Conservation (phyloP, 2,797 vertebrate genomes). For the Myotis vivesi region DNA sequence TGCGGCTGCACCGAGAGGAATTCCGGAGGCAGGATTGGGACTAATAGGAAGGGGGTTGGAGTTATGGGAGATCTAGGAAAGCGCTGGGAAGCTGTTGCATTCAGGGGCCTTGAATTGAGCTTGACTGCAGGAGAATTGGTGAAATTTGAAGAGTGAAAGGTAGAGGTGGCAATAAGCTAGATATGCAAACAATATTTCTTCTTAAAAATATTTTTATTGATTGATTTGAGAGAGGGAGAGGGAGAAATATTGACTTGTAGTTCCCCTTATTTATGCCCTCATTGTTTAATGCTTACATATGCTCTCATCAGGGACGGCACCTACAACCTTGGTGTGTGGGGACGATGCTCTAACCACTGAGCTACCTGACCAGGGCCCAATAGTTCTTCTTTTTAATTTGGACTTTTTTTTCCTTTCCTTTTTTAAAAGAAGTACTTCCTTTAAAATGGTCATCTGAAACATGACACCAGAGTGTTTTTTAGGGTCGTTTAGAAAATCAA, state of each 20-base stretch:
- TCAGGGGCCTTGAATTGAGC: not conserved
- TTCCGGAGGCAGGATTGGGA: not conserved
- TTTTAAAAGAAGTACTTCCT: constrained; percentile 1
- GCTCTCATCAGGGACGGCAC: not conserved
- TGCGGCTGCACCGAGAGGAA: not conserved
- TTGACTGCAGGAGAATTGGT: not conserved
- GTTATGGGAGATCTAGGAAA: not conserved
- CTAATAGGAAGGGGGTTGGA: fast-evolving
- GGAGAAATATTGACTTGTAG: not conserved
- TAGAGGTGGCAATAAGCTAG: not conserved
- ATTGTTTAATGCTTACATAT: not conserved
- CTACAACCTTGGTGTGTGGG: not conserved
- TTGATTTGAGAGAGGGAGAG: not conserved
- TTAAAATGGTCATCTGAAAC: constrained; percentile 17
- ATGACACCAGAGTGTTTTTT: not conserved
- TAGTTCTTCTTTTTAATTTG: not conserved
- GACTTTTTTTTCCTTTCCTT: not conserved
- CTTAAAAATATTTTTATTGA: not conserved
- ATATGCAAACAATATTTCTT: not conserved
- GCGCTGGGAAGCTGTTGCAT: too few species aligned
- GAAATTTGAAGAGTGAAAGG: not conserved
- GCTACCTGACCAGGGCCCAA: not conserved
- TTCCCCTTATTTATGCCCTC: not conserved
- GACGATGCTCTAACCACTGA: not conserved
- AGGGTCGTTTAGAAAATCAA: not conserved